A percentile compares a stretch with the other conserved stretches of the same genome.
These are phyloP conservation scores for Podilymbus podiceps DNA, from an alignment of 2,113 vertebrate species.

Conservation along the genomic window DNA sequence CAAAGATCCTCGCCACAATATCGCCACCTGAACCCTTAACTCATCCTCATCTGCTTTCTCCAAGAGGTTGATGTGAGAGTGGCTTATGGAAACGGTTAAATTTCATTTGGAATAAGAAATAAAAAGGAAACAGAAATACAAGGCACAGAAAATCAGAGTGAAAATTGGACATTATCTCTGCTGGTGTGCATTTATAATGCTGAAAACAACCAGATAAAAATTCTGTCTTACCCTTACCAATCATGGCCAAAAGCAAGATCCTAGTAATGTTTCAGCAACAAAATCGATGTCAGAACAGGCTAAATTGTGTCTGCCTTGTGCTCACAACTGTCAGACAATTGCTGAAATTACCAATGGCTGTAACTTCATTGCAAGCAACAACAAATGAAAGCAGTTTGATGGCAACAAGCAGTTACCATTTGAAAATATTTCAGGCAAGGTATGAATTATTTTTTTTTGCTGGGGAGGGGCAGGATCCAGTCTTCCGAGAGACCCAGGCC, in stretches of 20 bases:
- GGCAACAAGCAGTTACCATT: not conserved
- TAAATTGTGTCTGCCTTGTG: not conserved
- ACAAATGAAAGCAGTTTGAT: not conserved
- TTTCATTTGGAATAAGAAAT: not conserved
- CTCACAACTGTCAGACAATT: not conserved
- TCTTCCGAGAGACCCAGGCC: accelerated
- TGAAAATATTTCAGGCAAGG: not conserved
- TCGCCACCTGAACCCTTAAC: not conserved
- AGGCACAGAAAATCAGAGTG: not conserved
- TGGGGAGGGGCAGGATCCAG: not conserved
- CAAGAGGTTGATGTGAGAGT: not conserved
- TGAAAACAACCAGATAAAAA: not conserved
- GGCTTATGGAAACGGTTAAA: not conserved
- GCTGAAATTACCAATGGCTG: not conserved
- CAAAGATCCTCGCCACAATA: not conserved
- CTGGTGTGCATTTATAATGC: not conserved
- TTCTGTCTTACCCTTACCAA: not conserved
- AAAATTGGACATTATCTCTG: not conserved
- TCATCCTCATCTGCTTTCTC: not conserved
- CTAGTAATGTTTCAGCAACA: not conserved
- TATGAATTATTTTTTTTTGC: not conserved
- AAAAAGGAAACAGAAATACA: not conserved
- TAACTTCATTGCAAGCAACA: not conserved
- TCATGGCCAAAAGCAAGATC: not conserved
- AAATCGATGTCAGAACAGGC: not conserved